A percentile compares a stretch with the other conserved stretches of the same genome.
Evolutionary conservation across 2,888 invertebrate genomes (phyloP).

Genomic region (Bellardia pandia): DNA sequence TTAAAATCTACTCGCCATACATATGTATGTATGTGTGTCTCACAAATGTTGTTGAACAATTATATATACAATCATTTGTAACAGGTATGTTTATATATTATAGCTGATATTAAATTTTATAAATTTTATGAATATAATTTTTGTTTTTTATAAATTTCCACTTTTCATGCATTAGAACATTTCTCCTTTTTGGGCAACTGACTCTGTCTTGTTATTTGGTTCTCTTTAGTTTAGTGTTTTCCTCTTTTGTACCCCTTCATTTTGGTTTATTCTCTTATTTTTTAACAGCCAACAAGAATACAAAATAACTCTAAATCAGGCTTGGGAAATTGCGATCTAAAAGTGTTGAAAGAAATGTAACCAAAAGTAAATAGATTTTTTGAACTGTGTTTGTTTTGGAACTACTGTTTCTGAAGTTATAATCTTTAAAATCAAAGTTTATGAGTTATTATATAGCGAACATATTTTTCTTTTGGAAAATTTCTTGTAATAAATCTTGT

Average conservation of each 20-base stretch:
- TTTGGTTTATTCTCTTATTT: conserved; percentile 30
- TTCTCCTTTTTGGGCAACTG: conserved; percentile 10
- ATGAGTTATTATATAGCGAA: no score
- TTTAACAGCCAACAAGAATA: not conserved
- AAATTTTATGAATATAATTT: not conserved
- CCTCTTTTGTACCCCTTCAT: not conserved
- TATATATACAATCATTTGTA: not conserved
- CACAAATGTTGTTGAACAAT: not conserved
- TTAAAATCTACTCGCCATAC: not conserved
- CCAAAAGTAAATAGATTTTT: no score
- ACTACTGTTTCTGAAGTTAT: no score
- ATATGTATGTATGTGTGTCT: no score
- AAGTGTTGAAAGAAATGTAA: no score
- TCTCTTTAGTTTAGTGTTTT: conserved; percentile 9
- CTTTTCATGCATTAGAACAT: conserved; percentile 9
- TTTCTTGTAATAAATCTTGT: no score
- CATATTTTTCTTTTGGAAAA: no score
- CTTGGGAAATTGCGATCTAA: no score
- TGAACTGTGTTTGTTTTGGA: no score
- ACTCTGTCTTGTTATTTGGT: not conserved
- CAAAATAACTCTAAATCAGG: not conserved
- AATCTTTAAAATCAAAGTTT: no score
- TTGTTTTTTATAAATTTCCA: conserved; percentile 9
- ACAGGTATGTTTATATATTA: conserved; percentile 56
- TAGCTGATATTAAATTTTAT: not conserved